Percentiles rank a stretch among this genome's conserved stretches.
These are phyloP conservation scores for Drosophila cognata DNA, from an alignment of 2,888 invertebrate species.

Conservation along the genomic window DNA sequence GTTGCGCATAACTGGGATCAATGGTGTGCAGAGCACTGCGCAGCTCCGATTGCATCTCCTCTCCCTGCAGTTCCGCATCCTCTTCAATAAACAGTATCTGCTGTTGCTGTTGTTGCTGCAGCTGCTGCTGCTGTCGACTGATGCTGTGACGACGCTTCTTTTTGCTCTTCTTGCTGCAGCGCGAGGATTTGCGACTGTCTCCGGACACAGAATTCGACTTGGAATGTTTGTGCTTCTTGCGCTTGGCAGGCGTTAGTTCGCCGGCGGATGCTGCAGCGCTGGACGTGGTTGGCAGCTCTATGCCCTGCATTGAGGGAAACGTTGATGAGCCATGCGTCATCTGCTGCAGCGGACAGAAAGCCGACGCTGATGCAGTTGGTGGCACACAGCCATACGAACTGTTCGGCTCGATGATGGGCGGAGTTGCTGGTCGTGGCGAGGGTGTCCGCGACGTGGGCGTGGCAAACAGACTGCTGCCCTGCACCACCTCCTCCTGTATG, in stretches of 20 bases:
- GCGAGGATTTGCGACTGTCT: conserved; percentile 73
- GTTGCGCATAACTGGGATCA: conserved; percentile 75
- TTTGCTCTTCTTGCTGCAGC: conserved; percentile 84
- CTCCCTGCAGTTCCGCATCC: conserved; percentile 77
- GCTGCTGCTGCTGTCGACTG: conserved; percentile 57
- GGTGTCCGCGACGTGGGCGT: conserved; percentile 68
- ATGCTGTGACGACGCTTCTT: conserved; percentile 82
- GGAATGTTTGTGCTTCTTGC: conserved; percentile 86
- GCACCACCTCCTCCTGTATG: conserved; percentile 88
- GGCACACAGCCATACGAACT: conserved; percentile 14
- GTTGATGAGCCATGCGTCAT: conserved; percentile 48
- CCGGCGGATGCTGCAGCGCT: conserved; percentile 16
- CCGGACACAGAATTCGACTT: conserved; percentile 74
- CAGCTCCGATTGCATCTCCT: conserved; percentile 77
- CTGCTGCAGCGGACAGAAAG: conserved; percentile 38
- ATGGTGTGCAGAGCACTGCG: conserved; percentile 75
- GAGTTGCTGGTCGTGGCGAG: conserved; percentile 41
- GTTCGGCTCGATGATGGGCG: conserved; percentile 17
- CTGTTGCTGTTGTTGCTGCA: conserved; percentile 48
- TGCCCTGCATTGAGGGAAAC: conserved; percentile 81
- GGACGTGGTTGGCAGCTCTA: conserved; percentile 77
- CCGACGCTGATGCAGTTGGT: not conserved
- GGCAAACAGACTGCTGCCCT: conserved; percentile 71
- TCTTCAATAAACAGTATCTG: conserved; percentile 54
- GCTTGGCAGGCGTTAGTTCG: conserved; percentile 72